Conservation (phyloP, 2,113 vertebrate species). For the Hypocryptadius cinnamomeus region DNA sequence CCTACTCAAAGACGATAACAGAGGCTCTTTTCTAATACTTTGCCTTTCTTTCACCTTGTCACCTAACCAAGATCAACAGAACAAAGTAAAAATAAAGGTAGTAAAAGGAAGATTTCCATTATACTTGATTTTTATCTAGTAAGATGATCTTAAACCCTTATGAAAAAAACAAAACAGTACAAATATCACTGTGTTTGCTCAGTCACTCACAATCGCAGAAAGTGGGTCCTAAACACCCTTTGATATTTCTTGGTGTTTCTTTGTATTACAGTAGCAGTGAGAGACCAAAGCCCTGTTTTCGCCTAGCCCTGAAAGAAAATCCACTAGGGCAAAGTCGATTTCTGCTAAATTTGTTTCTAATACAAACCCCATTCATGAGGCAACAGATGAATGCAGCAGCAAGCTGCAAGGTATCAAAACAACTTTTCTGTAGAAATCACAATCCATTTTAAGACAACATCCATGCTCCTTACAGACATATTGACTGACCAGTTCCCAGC, state of each 20-base stretch:
- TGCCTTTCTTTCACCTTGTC: conserved; percentile 18
- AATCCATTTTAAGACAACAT: not conserved
- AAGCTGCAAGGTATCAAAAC: not conserved
- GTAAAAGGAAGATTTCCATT: not conserved
- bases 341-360: not conserved
- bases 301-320: not conserved
- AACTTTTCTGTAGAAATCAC: not conserved
- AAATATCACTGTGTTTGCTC: conserved; percentile 16
- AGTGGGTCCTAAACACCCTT: not conserved
- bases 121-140: conserved; percentile 23
- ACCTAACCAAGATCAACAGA: not conserved
- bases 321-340: not conserved
- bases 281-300: not conserved
- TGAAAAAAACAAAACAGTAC: not conserved
- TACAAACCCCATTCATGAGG: not conserved
- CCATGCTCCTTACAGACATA: not conserved
- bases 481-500: not conserved
- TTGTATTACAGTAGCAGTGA: not conserved
- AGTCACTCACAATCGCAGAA: not conserved
- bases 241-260: not conserved
- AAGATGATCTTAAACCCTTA: not conserved
- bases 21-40: not conserved
- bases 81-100: not conserved
- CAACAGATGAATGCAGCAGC: not conserved
- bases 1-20: not conserved